These are phyloP conservation scores for Eudyptes chrysolophus DNA, from an alignment of 2,113 vertebrate species.

Conservation along the genomic window DNA sequence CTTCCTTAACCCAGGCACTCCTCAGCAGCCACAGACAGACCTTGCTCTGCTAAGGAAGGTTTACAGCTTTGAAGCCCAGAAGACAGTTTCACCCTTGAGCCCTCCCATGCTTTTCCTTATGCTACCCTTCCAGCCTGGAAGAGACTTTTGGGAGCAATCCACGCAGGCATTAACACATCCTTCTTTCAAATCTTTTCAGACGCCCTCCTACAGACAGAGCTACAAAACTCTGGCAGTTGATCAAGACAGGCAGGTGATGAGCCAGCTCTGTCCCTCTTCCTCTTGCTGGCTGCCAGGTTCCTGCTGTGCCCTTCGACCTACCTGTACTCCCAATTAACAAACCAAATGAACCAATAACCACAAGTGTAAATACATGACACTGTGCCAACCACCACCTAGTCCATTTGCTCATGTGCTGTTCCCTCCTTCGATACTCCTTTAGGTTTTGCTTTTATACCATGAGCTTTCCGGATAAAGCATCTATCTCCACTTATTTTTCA, in stretches of 20 bases:
- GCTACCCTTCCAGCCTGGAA: background rate
- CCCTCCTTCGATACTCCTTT: background rate
- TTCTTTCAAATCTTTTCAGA: background rate
- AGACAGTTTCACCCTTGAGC: background rate
- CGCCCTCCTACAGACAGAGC: background rate
- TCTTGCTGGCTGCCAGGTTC: background rate
- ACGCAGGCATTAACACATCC: background rate
- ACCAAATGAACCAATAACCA: slow-evolving; percentile 3
- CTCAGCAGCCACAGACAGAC: background rate
- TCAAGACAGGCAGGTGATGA: background rate
- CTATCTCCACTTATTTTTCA: background rate
- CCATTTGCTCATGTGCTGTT: background rate
- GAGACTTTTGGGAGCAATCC: background rate
- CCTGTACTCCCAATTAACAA: slow-evolving; percentile 7
- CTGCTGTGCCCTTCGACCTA: background rate
- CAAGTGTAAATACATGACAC: background rate
- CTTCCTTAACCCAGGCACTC: background rate
- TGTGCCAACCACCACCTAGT: background rate
- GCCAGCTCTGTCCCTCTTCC: background rate
- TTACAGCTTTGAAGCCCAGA: background rate
- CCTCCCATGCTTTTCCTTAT: background rate
- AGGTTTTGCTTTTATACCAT: background rate
- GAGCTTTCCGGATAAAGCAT: background rate
- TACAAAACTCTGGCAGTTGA: background rate
- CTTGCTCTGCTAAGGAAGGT: background rate